Base-by-base conservation (phyloP, 2,113 vertebrate genomes). In the Lasiurus cinereus region DNA sequence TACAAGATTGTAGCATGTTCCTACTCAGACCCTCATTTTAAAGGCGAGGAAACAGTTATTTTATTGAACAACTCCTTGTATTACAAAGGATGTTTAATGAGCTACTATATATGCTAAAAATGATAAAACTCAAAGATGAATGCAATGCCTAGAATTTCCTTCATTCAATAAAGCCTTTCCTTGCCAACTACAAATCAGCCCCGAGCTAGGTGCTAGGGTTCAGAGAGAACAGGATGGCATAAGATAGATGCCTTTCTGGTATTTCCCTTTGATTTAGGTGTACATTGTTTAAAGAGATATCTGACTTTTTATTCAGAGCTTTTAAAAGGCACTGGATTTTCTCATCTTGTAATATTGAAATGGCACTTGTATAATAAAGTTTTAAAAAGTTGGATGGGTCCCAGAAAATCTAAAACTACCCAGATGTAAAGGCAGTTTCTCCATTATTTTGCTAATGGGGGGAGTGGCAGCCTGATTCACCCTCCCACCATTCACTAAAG, bases 371-470 rank as follows among this genome's bases (percentile, higher is more conserved):
- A 3, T 52, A 52, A 86, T 67, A 86, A 72, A 89, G 19, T 50
- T 54, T 92, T 79, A 27, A 62, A 39, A 94, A 56, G 21, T 50
- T 85, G 43, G 27, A 8, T 31, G 0, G 90, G 22, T 91, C 27
- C 83, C 77, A 80, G 62, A 93, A 94, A 87, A 69, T 74, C 15
- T 88, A 62, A 95, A 78, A 80, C 54, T 88, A 77, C 6, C 11
- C 10, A 48, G 27, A 36, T 59, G 13, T 74, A 50, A 85, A 77
- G 6, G 6, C 56, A 78, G n/a, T 8, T 83, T 94, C 39, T 83
- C 83, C 67, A 67, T 69, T 76, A 80, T 74, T 88, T 91, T 83
- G 27, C 33, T 72, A 67, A 82, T 67, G 59, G 31, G 82, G 27
- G 8, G 22, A 95, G 31, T 22, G 62, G 10, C 29, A 78, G 48